phyloP scores from a whole-genome alignment of 23 tunicate species.

The Oikopleura vanhoeffeni region DNA sequence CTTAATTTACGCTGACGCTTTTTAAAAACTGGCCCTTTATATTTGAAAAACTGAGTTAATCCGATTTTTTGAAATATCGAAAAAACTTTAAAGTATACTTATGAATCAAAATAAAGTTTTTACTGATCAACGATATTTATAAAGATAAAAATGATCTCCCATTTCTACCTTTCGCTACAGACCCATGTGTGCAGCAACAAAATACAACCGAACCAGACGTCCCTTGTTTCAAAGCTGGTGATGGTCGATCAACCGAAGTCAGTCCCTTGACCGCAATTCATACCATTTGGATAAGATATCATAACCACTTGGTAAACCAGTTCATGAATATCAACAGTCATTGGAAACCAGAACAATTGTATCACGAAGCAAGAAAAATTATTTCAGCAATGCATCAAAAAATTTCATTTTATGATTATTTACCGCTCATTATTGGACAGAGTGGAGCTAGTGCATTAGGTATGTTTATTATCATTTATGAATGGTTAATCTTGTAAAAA shows the following conservation, averaged over 20 bases:
- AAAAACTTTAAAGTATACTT: no score
- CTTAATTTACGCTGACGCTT: no score
- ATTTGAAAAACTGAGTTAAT: no score
- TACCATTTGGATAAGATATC: slow-evolving; percentile 80
- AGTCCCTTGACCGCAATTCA: slow-evolving; percentile 37
- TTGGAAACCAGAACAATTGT: slow-evolving; percentile 58
- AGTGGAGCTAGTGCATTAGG: slow-evolving; percentile 46
- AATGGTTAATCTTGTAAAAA: no score
- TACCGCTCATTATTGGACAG: slow-evolving; percentile 70
- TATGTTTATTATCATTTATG: no score
- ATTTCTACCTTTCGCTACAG: slow-evolving; percentile 68
- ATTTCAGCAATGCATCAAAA: slow-evolving; percentile 81
- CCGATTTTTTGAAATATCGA: no score
- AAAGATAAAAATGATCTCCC: slow-evolving; percentile 21
- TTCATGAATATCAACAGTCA: slow-evolving; percentile 46
- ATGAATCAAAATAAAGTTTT: no score
- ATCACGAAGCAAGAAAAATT: slow-evolving; percentile 86
- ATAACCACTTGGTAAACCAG: slow-evolving; percentile 44
- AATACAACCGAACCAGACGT: slow-evolving; percentile 66
- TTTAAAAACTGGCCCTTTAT: no score
- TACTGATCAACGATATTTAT: background rate
- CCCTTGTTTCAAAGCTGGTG: slow-evolving; percentile 84
- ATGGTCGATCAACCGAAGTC: slow-evolving; percentile 34
- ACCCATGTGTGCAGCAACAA: slow-evolving; percentile 81
- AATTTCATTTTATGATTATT: slow-evolving; percentile 56